Evolutionary conservation across 1,140 invertebrate species (phyloP), one percentile per base, ranked within the genome.

Genomic region (Saccostrea echinata): DNA sequence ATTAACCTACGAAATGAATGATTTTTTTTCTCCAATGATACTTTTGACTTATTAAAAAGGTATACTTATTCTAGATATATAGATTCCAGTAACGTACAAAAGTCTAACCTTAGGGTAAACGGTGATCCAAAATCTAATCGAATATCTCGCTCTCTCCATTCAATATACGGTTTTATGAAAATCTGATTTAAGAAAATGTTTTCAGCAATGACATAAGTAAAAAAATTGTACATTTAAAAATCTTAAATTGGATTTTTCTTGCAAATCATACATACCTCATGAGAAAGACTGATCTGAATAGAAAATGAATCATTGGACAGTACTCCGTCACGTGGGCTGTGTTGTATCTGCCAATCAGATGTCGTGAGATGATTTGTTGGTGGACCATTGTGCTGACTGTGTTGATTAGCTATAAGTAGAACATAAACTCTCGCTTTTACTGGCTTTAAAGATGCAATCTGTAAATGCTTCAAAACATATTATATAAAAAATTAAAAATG

Each of bases 131-230:
- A 86, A 24, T 86, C 85, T 27, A 86, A 52, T 3, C 33, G 43
- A 30, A 86, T 80, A 53, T 86, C 85, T 76, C 85, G 35, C 12
- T 76, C 52, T 30, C n/a, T 43, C 85, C 85, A 86, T 86, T 71
- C 64, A 52, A 86, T 86, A 30, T 13, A 86, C 6, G 85, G 85
- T 35, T 80, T 76, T n/a, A 86, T 30, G 51, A 18, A 27, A 55
- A 86, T 80, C 85, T 86, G 18, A 13, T 51, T 43, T 4, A 80
- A 51, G 9, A 52, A 52, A 51, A 16, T 18, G 8, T 21, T 51
- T 51, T 16, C 9, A 8, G n/a, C n/a, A 53, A 52, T 24, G 24
- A 35, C n/a, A n/a, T 35, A 52, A 21, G 33, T 43, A 13, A n/a
- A 53, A 30, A 24, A 18, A 0, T 24, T 51, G 52, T 83, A 18